Evolutionary conservation across 2,113 vertebrate species (phyloP).

Genomic region (Gorsachius goisagi): DNA sequence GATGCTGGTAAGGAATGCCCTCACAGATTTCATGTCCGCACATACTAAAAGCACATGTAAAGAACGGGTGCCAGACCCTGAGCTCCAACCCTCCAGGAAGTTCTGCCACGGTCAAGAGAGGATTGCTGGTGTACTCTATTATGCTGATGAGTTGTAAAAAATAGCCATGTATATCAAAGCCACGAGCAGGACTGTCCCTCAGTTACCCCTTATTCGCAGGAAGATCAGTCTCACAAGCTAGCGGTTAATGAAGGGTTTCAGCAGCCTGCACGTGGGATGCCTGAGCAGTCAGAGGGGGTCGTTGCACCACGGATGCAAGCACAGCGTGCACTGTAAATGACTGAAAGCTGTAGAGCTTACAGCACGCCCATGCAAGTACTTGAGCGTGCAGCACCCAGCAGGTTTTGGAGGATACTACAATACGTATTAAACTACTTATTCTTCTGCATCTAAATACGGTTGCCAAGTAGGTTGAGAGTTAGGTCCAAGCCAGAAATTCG

Average conservation of each 20-base stretch:
- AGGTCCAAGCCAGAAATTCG: not conserved
- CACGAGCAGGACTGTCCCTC: not conserved
- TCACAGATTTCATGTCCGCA: not conserved
- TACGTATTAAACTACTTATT: not conserved
- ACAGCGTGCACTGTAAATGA: accelerated
- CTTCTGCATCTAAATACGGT: not conserved
- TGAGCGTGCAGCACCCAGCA: not conserved
- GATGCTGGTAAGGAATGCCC: not conserved
- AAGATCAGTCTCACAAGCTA: not conserved
- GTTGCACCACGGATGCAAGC: not conserved
- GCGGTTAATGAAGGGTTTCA: not conserved
- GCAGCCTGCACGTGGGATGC: accelerated
- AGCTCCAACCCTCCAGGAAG: not conserved
- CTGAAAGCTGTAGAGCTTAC: not conserved
- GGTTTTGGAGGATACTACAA: not conserved
- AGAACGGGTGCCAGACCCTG: accelerated
- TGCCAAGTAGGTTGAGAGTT: not conserved
- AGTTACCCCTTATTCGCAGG: not conserved
- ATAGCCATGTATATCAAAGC: not conserved
- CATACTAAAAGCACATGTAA: not conserved
- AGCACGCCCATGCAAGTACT: not conserved
- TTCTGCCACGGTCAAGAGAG: not conserved
- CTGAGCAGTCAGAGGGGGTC: not conserved
- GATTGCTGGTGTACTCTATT: not conserved
- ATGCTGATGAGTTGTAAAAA: not conserved